Evolutionary conservation across 2,888 invertebrate genomes (phyloP), one percentile per base, ranked within the genome.

Genomic region (Perithous albicinctus): DNA sequence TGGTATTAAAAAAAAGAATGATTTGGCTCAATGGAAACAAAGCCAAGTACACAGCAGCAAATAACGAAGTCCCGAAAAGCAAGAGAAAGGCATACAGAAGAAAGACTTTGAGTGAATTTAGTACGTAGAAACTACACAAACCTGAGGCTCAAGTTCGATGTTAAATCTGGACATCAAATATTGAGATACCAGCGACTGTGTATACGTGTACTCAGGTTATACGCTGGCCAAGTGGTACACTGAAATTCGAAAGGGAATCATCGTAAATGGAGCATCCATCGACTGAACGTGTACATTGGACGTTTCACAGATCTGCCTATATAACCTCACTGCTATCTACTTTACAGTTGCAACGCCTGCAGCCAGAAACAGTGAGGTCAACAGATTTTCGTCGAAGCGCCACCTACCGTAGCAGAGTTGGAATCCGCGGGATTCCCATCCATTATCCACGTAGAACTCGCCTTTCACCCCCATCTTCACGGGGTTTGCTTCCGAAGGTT

Each of bases 381-480:
- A 78, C 80, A 78, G 74, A 76, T 84, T 84, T 82, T 80, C 78
- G 75, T 76, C 72, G 73, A 69, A 20, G 15, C 8, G 12, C 43
- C 54, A 0, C 56, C 15, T 32, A 29, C 26, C 5, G 23, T 18
- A 18, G 48, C 32, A 61, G 26, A 51, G 67, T 69, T 43, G 56
- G 23, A 29, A 64, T 12, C 29, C 70, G 26, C 48, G 18, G 41
- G 59, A 77, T 51, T 80, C 63, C 63, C 83, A 81, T 83, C 83
- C 80, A 83, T 83, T 83, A 83, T 73, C 48, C 56, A 23, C 74
- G 7, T 15, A 51, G 12, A 61, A 69, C 46, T 69, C 73, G 72
- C 67, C 67, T 83, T 83, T 75, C 83, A 73, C 75, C 81, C 83
- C 76, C 81, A 81, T 81, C 83, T 83, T 83, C 78, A 78, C 81